Evolutionary conservation across 1,140 invertebrate species (phyloP), one percentile per base, ranked within the genome.

Genomic region (Paramacrobiotus metropolitanus): DNA sequence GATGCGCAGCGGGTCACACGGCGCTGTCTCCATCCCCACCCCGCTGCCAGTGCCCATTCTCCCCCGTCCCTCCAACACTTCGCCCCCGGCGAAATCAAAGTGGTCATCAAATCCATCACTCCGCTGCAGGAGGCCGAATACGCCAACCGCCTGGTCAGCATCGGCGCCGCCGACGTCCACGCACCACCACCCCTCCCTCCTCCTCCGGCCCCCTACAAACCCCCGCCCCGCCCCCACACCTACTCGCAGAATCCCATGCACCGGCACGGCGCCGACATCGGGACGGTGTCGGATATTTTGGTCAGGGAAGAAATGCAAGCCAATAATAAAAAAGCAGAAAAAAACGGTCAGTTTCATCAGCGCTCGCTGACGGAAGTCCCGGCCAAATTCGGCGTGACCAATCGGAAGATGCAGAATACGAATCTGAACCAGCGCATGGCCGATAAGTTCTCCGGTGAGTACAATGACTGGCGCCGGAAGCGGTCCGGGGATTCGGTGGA

Each of bases 341-440:
- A n/a, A n/a, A n/a, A n/a, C n/a, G n/a, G n/a, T n/a, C n/a, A n/a
- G n/a, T n/a, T n/a, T n/a, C n/a, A n/a, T n/a, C n/a, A n/a, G n/a
- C n/a, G n/a, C n/a, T n/a, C n/a, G n/a, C n/a, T n/a, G n/a, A n/a
- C n/a, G n/a, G n/a, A n/a, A n/a, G n/a, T n/a, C n/a, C n/a, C n/a
- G n/a, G n/a, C n/a, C n/a, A n/a, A n/a, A n/a, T n/a, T n/a, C n/a
- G n/a, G n/a, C n/a, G n/a, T n/a, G n/a, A n/a, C n/a, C n/a, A n/a
- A n/a, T n/a, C 48, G 48, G 24, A 9, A 9, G 9, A 18, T 55
- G 4, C 48, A 55, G 48, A 55, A 55, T 24, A 9, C 9, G 15
- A 55, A 55, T 24, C 24, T 55, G 48, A 55, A 55, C 24, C 48
- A 55, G 24, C 48, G 48, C 24, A 55, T 55, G 48, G 48, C 48